A percentile compares a stretch with the other conserved stretches of the same genome.
These are phyloP conservation scores for Drosophila tropicalis DNA, from an alignment of 1,140 invertebrate genomes.

Conservation along the genomic window DNA sequence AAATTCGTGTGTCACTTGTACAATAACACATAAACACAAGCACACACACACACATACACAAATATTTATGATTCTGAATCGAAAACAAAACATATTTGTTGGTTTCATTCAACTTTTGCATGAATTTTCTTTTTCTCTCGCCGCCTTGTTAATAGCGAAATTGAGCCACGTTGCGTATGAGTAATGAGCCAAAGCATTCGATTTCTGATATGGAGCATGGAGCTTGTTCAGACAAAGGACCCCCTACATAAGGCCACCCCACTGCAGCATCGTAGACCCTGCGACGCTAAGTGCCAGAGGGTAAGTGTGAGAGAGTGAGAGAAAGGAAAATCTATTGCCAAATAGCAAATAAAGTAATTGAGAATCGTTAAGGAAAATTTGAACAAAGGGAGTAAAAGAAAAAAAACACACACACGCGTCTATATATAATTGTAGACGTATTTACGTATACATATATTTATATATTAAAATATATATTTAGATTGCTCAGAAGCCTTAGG, in stretches of 20 bases:
- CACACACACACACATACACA: too few relatives aligned
- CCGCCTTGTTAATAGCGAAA: slow-evolving; percentile 29
- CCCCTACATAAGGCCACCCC: not conserved
- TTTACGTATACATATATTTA: slow-evolving; percentile 23
- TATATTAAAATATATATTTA: slow-evolving; percentile 17
- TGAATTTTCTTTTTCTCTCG: slow-evolving; percentile 15
- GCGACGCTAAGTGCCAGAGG: slow-evolving; percentile 14
- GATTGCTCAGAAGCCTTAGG: slow-evolving; percentile 15
- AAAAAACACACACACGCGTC: slow-evolving; percentile 42
- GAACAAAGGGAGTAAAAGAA: slow-evolving; percentile 42
- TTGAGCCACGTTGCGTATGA: slow-evolving; percentile 67
- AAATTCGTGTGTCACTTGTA: too few relatives aligned
- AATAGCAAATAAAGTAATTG: slow-evolving; percentile 74
- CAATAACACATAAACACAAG: too few relatives aligned
- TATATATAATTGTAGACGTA: slow-evolving; percentile 8
- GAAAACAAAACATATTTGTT: slow-evolving; percentile 6
- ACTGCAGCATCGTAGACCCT: slow-evolving; percentile 33
- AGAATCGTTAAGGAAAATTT: slow-evolving; percentile 51
- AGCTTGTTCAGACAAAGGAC: slow-evolving; percentile 48
- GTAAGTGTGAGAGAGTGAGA: not conserved
- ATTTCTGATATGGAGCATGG: slow-evolving; percentile 38
- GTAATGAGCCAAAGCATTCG: slow-evolving; percentile 58
- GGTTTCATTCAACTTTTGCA: slow-evolving; percentile 19
- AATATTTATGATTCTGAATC: not conserved
- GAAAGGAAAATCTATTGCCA: slow-evolving; percentile 50